These are phyloP conservation scores for Tinea trinotella DNA, from an alignment of 2,888 invertebrate species.

Conservation along the genomic window DNA sequence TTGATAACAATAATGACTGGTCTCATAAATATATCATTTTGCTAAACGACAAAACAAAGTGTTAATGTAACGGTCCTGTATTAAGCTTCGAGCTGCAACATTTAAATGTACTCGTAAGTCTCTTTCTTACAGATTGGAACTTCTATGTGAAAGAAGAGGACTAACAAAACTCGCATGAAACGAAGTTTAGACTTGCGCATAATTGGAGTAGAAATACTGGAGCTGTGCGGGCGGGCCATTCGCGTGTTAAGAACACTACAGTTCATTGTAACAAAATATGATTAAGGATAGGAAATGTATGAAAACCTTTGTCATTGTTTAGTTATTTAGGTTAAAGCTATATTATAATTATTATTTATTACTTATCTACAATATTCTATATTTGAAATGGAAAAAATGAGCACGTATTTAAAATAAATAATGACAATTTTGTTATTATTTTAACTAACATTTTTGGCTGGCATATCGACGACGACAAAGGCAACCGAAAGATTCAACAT, in stretches of 20 bases:
- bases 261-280: not conserved
- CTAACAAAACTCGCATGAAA: not conserved
- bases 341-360: too few relatives aligned
- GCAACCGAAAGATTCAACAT: too few relatives aligned
- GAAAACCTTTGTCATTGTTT: too few relatives aligned
- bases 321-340: too few relatives aligned
- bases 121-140: not conserved
- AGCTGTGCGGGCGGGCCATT: not conserved
- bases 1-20: conserved; percentile 5
- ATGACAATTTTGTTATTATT: too few relatives aligned
- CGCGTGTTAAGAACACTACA: not conserved
- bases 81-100: not conserved
- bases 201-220: not conserved
- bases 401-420: too few relatives aligned
- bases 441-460: too few relatives aligned
- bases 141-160: not conserved
- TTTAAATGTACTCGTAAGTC: not conserved
- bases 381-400: too few relatives aligned
- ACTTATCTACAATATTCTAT: too few relatives aligned
- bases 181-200: not conserved
- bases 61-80: not conserved
- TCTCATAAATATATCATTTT: conserved; percentile 1
- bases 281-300: too few relatives aligned
- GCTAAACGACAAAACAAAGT: not conserved
- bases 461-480: too few relatives aligned